A percentile compares a stretch with the other conserved stretches of the same genome.
phyloP scores from a whole-genome alignment of 2,797 vertebrate species.

The Parauchenoglanis ngamensis region DNA sequence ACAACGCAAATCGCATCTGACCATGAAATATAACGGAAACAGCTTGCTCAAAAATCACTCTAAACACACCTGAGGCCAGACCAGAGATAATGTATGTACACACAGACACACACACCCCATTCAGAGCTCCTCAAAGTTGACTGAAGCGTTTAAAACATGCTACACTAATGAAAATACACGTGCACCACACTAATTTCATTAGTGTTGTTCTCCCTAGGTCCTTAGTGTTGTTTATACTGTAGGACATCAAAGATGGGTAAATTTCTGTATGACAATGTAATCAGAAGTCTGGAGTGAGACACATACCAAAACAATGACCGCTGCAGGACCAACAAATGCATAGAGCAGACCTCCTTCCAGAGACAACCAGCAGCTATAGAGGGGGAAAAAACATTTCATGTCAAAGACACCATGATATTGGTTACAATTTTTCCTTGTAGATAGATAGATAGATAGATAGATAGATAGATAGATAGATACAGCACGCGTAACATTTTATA shows the following conservation, averaged over 20 bases:
- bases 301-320: slow-evolving; percentile 96
- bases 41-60: slow-evolving; percentile 32
- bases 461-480: neutral
- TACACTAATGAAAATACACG: slow-evolving; percentile 33
- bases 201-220: neutral
- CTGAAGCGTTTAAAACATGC: slow-evolving; percentile 48
- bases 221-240: slow-evolving; percentile 10
- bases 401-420: neutral
- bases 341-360: slow-evolving; percentile 95
- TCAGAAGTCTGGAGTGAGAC: neutral
- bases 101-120: slow-evolving; percentile 18
- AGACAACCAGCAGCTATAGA: slow-evolving; percentile 91
- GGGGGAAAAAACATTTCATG: neutral
- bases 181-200: slow-evolving; percentile 44
- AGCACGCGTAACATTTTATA: neutral
- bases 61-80: slow-evolving; percentile 42
- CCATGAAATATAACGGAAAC: slow-evolving; percentile 50
- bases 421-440: neutral
- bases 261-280: slow-evolving; percentile 6
- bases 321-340: slow-evolving; percentile 95
- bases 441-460: neutral
- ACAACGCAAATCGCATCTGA: slow-evolving; percentile 55
- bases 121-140: slow-evolving; percentile 29
- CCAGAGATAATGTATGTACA: slow-evolving; percentile 43
- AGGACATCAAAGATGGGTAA: slow-evolving; percentile 23